phyloP scores from a whole-genome alignment of 1,140 invertebrate genomes.

The Diachasma alloeum region DNA sequence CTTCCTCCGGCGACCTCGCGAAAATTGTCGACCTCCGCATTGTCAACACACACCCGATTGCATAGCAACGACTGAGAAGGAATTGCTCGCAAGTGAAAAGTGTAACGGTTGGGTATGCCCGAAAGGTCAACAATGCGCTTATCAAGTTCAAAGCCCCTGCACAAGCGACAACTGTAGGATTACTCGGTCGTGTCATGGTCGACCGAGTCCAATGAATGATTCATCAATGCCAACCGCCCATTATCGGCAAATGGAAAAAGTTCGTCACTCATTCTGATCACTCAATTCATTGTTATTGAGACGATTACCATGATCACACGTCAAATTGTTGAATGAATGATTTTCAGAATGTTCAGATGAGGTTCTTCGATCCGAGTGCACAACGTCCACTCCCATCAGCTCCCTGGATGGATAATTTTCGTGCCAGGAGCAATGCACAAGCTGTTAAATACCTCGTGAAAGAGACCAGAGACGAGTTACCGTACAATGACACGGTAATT shows the following conservation, averaged over 20 bases:
- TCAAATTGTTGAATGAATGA: not conserved
- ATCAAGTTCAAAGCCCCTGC: conserved; percentile 32
- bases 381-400: not conserved
- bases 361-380: not conserved
- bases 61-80: conserved; percentile 26
- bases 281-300: not conserved
- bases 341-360: not conserved
- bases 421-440: not conserved
- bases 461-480: not conserved
- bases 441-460: not conserved
- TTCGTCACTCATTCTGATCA: not conserved
- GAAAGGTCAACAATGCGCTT: conserved; percentile 36
- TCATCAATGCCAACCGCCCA: not conserved
- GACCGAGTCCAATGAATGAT: not conserved
- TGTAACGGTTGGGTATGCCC: conserved; percentile 56
- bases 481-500: conserved; percentile 7
- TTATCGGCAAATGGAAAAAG: not conserved
- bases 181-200: conserved; percentile 36
- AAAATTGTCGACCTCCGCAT: conserved; percentile 27
- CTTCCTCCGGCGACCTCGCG: conserved; percentile 43
- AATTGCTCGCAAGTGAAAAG: conserved; percentile 28
- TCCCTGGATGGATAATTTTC: not conserved
- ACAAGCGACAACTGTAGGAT: conserved; percentile 35
- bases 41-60: conserved; percentile 50
- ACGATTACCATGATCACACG: no score